Conservation (phyloP, 2,888 invertebrate genomes). For the Ophion obscuratus region DNA sequence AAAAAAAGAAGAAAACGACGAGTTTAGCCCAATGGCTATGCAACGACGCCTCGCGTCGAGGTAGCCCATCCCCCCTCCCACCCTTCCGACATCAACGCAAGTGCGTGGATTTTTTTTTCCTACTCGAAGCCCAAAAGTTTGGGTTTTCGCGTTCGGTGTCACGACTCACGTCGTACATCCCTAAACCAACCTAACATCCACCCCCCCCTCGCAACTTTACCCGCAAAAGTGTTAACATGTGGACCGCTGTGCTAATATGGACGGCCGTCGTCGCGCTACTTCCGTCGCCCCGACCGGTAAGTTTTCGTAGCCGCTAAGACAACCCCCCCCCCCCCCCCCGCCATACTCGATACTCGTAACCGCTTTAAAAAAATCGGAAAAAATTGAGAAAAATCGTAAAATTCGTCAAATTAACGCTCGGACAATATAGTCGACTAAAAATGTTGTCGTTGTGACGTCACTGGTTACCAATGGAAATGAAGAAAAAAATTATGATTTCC, state of each 20-base stretch:
- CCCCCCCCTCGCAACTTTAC: neutral
- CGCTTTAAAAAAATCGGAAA: neutral
- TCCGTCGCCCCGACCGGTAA: conserved; percentile 80
- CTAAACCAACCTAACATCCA: neutral
- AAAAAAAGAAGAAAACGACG: neutral
- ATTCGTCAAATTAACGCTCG: no score
- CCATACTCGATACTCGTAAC: neutral
- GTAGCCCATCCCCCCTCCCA: conserved; percentile 71
- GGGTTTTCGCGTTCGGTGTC: no score
- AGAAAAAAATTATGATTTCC: no score
- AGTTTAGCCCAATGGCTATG: conserved; percentile 73
- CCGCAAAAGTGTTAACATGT: conserved; percentile 75
- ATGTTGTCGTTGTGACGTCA: no score
- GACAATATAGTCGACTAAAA: no score
- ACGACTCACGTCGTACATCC: neutral
- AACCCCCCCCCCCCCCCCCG: neutral
- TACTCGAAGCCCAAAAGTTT: neutral
- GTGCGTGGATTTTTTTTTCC: neutral
- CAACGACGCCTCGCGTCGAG: conserved; percentile 75
- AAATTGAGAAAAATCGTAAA: neutral
- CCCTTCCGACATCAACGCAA: conserved; percentile 1
- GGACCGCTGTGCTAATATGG: conserved; percentile 82
- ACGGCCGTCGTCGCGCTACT: conserved; percentile 80
- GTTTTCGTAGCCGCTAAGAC: conserved; percentile 63
- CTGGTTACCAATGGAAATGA: no score